Evolutionary conservation across 2,113 vertebrate species (phyloP).

Genomic region (Naja naja): DNA sequence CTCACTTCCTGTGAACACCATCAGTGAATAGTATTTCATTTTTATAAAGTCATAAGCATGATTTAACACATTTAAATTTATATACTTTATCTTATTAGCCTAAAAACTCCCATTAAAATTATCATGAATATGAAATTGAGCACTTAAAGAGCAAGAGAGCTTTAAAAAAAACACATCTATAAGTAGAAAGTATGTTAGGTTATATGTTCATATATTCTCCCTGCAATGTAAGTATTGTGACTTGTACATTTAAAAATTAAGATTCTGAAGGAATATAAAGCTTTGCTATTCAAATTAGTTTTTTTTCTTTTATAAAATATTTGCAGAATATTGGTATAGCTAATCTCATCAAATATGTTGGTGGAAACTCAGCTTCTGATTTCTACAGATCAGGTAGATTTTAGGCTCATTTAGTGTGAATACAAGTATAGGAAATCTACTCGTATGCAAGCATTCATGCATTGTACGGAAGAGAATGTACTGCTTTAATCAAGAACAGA

Average conservation of each 20-base stretch:
- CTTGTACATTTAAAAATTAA: not conserved
- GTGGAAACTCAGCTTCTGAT: not conserved
- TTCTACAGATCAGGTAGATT: not conserved
- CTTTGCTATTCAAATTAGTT: not conserved
- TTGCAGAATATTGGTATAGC: not conserved
- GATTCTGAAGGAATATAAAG: not conserved
- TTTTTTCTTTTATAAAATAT: not conserved
- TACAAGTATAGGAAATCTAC: not conserved
- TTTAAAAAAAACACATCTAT: not conserved
- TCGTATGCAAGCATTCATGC: not conserved
- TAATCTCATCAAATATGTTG: not conserved
- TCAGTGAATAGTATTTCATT: not conserved
- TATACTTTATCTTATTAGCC: not conserved
- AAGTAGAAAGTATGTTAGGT: not conserved
- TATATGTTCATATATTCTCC: not conserved
- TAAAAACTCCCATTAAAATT: not conserved
- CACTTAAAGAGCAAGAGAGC: not conserved
- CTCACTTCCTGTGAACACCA: not conserved
- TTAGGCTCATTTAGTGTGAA: not conserved
- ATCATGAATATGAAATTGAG: not conserved
- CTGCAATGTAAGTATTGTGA: not conserved
- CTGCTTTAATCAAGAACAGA: not conserved
- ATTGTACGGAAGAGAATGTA: not conserved
- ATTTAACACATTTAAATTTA: not conserved
- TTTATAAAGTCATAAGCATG: not conserved